A percentile compares a stretch with the other conserved stretches of the same genome.
Evolutionary conservation across 2,113 vertebrate genomes (phyloP).

Genomic region (Propithecus coquereli): DNA sequence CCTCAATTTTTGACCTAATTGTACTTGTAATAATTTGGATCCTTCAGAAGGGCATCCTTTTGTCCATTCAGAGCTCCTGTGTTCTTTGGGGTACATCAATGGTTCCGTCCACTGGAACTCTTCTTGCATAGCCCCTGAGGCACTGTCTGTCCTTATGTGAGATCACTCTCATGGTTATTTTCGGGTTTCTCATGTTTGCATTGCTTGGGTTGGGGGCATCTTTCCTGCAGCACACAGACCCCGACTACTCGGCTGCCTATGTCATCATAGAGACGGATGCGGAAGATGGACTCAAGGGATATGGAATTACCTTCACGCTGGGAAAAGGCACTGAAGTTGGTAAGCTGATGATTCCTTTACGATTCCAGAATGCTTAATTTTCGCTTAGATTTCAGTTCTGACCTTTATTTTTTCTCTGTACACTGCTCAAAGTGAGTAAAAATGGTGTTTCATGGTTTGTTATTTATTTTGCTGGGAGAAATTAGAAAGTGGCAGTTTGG

Average conservation of each 20-base stretch:
- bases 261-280: conserved; percentile 86
- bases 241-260: conserved; percentile 89
- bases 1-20: background rate
- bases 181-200: background rate
- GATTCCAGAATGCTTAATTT: background rate
- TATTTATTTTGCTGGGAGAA: background rate
- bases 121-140: background rate
- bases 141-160: background rate
- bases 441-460: background rate
- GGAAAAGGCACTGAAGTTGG: conserved; percentile 91
- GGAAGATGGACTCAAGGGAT: conserved; percentile 79
- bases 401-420: background rate
- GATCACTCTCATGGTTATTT: background rate
- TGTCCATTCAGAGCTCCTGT: background rate
- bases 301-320: conserved; percentile 89
- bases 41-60: background rate
- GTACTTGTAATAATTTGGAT: background rate
- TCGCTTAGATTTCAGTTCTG: background rate
- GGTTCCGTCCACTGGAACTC: background rate
- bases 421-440: background rate
- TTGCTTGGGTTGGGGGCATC: background rate
- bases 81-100: background rate
- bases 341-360: conserved; percentile 66
- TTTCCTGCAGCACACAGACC: conserved; percentile 86
- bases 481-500: background rate